phyloP scores from a whole-genome alignment of 2,888 invertebrate species.

The Acanthoscelides obtectus region DNA sequence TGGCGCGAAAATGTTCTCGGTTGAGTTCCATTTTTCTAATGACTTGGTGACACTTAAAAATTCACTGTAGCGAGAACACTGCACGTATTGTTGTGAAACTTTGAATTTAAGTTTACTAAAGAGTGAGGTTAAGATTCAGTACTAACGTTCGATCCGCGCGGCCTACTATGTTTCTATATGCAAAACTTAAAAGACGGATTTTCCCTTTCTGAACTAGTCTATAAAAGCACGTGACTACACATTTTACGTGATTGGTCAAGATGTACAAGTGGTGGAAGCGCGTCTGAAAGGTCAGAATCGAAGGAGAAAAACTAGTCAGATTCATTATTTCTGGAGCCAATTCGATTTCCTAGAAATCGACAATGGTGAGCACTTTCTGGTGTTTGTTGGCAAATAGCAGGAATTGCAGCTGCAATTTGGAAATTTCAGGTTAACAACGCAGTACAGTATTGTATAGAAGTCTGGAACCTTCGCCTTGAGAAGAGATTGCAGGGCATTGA shows the following conservation, averaged over 20 bases:
- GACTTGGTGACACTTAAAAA: too few species aligned
- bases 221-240: neutral
- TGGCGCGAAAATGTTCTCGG: too few species aligned
- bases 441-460: neutral
- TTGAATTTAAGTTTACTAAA: too few species aligned
- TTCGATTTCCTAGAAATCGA: neutral
- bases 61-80: too few species aligned
- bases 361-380: neutral
- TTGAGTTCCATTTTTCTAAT: too few species aligned
- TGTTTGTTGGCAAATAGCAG: neutral
- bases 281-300: neutral
- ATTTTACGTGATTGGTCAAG: neutral
- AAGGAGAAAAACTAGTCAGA: neutral
- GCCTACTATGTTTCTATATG: too few species aligned
- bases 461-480: too few species aligned
- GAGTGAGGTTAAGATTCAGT: too few species aligned
- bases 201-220: neutral
- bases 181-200: too few species aligned
- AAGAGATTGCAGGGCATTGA: too few species aligned
- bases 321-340: neutral
- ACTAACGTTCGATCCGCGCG: too few species aligned
- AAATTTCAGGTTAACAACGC: neutral
- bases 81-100: too few species aligned
- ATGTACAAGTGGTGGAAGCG: neutral
- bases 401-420: neutral